Conservation (phyloP, 2,113 vertebrate genomes). For the Atrichornis clamosus region DNA sequence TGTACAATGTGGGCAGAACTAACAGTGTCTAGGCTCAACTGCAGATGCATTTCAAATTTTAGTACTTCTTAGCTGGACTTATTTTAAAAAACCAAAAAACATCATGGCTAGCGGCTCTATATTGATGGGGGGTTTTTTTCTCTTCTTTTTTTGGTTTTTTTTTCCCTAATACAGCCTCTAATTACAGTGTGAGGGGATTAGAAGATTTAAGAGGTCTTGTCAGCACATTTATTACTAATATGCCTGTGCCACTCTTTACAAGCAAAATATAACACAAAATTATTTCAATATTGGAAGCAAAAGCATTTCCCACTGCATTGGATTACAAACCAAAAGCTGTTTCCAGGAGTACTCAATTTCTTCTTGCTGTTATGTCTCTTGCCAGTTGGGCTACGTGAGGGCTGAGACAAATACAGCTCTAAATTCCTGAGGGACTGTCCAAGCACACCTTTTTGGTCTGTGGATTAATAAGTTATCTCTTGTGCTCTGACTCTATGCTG, state of each 20-base stretch:
- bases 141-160: neutral
- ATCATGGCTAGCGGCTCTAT: neutral
- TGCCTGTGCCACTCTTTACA: neutral
- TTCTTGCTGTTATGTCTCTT: constrained; percentile 16
- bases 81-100: neutral
- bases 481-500: neutral
- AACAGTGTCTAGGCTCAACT: neutral
- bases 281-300: constrained; percentile 14
- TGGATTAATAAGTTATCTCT: neutral
- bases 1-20: neutral
- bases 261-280: neutral
- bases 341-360: constrained; percentile 12
- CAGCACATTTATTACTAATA: constrained; percentile 15
- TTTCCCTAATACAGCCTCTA: neutral
- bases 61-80: neutral
- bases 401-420: constrained; percentile 10
- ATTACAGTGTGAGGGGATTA: neutral
- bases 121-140: rapidly evolving
- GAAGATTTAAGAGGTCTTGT: neutral
- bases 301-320: neutral
- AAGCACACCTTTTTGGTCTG: constrained; percentile 32
- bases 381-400: neutral
- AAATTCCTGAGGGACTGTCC: neutral
- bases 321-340: constrained; percentile 10
- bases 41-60: neutral